Evolutionary conservation across 1,140 invertebrate species (phyloP).

Genomic region (Drosophila subpulchrella): DNA sequence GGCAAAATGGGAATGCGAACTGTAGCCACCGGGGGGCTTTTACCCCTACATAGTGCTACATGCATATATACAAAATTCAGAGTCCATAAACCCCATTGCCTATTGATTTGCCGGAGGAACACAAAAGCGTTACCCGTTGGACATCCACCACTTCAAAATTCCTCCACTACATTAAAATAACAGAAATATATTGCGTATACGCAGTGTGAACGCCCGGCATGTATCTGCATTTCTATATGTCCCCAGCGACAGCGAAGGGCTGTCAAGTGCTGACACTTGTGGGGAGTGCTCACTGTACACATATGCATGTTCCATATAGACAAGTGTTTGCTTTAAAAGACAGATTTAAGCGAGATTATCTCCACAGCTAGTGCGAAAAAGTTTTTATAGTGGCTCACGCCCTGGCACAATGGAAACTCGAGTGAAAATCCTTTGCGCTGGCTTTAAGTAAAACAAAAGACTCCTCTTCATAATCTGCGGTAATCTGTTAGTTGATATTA

Average conservation of each 20-base stretch:
- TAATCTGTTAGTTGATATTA: constrained; percentile 10
- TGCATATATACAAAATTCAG: constrained; percentile 27
- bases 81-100: constrained; percentile 23
- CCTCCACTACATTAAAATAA: constrained; percentile 31
- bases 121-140: constrained; percentile 15
- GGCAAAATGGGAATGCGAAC: constrained; percentile 28
- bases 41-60: constrained; percentile 4
- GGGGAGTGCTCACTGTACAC: constrained; percentile 1
- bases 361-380: constrained; percentile 14
- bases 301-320: constrained; percentile 12
- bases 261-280: constrained; percentile 61
- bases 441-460: constrained; percentile 31
- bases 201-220: constrained; percentile 51
- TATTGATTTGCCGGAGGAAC: constrained; percentile 28
- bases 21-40: constrained; percentile 18
- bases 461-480: constrained; percentile 1
- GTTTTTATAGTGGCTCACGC: constrained; percentile 11
- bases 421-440: constrained; percentile 2
- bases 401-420: constrained; percentile 9
- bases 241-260: constrained; percentile 24
- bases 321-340: constrained; percentile 42
- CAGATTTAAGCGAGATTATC: constrained; percentile 37
- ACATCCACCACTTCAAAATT: constrained; percentile 1
- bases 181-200: constrained; percentile 57
- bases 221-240: constrained; percentile 59